Evolutionary conservation across 2,113 vertebrate genomes (phyloP).

Genomic region (Nothobranchius furzeri): DNA sequence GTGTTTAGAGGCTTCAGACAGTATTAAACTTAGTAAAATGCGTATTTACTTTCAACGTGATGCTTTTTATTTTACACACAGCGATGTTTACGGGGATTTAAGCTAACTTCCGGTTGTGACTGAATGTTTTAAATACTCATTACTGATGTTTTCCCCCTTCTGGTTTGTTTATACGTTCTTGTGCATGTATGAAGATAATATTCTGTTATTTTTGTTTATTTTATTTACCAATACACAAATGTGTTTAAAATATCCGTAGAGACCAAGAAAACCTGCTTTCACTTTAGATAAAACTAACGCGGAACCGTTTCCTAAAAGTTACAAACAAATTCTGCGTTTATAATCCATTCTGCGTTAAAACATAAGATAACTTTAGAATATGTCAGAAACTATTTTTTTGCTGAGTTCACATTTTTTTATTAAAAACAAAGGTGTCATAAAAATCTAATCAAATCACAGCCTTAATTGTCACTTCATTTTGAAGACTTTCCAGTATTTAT

Average conservation of each 20-base stretch:
- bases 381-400: too few species aligned
- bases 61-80: not conserved
- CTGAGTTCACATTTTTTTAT: too few species aligned
- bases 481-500: not conserved
- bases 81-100: not conserved
- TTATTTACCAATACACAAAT: too few species aligned
- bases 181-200: too few species aligned
- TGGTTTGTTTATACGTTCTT: too few species aligned
- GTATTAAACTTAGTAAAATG: not conserved
- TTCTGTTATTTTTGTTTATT: too few species aligned
- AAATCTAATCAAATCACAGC: not conserved
- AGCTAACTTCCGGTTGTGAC: conserved; percentile 10
- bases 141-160: not conserved
- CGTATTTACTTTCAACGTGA: not conserved
- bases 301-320: too few species aligned
- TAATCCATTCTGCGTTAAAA: too few species aligned
- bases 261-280: too few species aligned
- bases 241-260: too few species aligned
- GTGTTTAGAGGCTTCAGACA: not conserved
- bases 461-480: not conserved
- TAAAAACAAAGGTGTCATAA: not conserved
- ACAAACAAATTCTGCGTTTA: too few species aligned
- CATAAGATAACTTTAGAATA: not conserved
- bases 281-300: too few species aligned
- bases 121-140: not conserved